These are phyloP conservation scores for Petrolisthes manimaculis DNA, from an alignment of 2,888 invertebrate species.

Conservation along the genomic window DNA sequence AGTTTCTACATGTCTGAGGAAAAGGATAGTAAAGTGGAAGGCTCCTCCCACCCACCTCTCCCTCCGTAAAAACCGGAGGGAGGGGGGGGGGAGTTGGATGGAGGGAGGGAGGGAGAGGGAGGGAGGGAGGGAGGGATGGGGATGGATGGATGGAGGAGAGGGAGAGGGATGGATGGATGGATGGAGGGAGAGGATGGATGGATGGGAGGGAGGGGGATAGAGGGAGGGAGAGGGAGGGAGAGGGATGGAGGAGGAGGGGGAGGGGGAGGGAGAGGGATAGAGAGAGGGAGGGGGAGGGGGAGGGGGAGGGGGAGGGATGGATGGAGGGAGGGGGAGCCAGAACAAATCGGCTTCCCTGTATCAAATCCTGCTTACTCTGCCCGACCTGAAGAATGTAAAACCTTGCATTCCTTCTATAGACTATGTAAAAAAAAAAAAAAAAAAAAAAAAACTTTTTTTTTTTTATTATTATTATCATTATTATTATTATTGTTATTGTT, in stretches of 20 bases:
- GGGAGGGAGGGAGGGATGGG: neutral
- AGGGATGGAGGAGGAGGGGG: neutral
- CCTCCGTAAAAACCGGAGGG: no score
- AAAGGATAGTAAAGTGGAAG: no score
- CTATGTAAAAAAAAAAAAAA: no score
- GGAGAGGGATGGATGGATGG: slow-evolving; percentile 6
- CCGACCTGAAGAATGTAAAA: neutral
- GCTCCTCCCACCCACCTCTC: no score
- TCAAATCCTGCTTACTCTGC: neutral
- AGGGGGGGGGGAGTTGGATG: no score
- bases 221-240: neutral
- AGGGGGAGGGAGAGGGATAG: neutral
- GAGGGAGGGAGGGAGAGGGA: slow-evolving; percentile 2
- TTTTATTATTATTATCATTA: no score
- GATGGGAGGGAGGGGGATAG: slow-evolving; percentile 4
- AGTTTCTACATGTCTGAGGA: no score
- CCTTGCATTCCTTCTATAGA: no score
- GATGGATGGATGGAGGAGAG: neutral
- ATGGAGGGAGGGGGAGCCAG: neutral
- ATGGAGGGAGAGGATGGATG: neutral
- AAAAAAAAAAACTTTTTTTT: no score
- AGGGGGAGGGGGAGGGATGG: slow-evolving; percentile 14
- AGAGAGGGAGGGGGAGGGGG: slow-evolving; percentile 19
- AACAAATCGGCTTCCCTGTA: neutral
- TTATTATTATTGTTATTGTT: no score